Evolutionary conservation across 64 coral and sea anemone genomes (phyloP).

Genomic region (Montipora efflorescens): DNA sequence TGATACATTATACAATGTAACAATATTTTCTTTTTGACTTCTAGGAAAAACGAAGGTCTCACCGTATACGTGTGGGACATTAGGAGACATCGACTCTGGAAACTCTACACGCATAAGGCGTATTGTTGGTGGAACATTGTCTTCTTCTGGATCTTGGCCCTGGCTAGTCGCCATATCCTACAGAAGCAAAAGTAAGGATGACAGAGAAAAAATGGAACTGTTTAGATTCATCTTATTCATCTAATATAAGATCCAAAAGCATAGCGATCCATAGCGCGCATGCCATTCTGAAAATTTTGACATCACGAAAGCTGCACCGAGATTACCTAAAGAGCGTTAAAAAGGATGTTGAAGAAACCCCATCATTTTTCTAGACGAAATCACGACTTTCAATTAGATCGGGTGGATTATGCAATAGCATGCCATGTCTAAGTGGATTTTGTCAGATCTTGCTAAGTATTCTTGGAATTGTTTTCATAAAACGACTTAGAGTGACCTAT

Average conservation of each 20-base stretch:
- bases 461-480: background rate
- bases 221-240: too few relatives aligned
- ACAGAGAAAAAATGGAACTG: too few relatives aligned
- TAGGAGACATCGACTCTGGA: slow-evolving; percentile 32
- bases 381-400: background rate
- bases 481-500: background rate
- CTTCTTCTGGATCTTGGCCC: slow-evolving; percentile 75
- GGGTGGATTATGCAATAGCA: background rate
- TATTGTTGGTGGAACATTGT: slow-evolving; percentile 73
- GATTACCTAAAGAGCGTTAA: too few relatives aligned
- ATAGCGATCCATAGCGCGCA: too few relatives aligned
- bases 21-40: background rate
- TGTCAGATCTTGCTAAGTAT: background rate
- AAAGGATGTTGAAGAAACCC: background rate
- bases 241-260: too few relatives aligned
- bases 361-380: too few relatives aligned
- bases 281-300: too few relatives aligned
- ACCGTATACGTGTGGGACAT: slow-evolving; percentile 71
- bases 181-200: slow-evolving; percentile 56
- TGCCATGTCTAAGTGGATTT: background rate
- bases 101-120: slow-evolving; percentile 79
- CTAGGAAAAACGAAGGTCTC: slow-evolving; percentile 53
- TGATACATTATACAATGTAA: too few relatives aligned
- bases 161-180: slow-evolving; percentile 93
- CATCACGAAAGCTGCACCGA: too few relatives aligned